These are phyloP conservation scores for Mormoops blainvillei DNA, from an alignment of 2,113 vertebrate species.

Conservation along the genomic window DNA sequence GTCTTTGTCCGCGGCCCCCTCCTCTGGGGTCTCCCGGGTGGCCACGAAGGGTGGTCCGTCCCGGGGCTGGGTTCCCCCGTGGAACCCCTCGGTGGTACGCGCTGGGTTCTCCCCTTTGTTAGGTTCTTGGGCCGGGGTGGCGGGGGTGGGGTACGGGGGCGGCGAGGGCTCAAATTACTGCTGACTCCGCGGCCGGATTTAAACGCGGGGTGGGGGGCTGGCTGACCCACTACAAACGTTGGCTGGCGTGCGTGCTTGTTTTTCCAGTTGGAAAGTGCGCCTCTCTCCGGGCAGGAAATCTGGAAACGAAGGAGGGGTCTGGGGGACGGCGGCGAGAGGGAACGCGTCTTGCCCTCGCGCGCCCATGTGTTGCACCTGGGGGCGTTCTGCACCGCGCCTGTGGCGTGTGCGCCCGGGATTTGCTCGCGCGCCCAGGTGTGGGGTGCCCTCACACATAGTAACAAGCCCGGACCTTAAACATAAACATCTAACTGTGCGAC, in stretches of 20 bases:
- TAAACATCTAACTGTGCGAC: not conserved
- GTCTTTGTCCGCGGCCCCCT: constrained; percentile 21
- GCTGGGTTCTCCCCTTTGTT: constrained; percentile 47
- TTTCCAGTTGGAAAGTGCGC: constrained; percentile 41
- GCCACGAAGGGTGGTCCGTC: not conserved
- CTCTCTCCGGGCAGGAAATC: not conserved
- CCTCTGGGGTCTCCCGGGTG: not conserved
- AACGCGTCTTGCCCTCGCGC: not conserved
- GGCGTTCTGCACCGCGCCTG: not conserved
- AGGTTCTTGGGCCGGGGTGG: not conserved
- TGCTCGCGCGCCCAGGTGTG: not conserved
- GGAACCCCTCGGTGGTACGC: not conserved
- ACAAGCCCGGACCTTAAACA: not conserved
- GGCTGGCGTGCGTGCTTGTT: not conserved
- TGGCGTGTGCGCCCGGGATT: not conserved
- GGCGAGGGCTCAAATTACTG: constrained; percentile 39
- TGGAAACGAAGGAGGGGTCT: not conserved
- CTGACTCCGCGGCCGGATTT: constrained; percentile 19
- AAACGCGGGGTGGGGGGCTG: not conserved
- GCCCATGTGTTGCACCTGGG: not conserved
- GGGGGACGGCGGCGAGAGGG: too few species aligned
- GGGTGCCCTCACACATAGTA: not conserved
- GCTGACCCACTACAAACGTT: not conserved
- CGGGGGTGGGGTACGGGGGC: constrained; percentile 27
- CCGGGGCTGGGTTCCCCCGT: not conserved